These are phyloP conservation scores for Lottia scabra DNA, from an alignment of 2,888 invertebrate species.

Conservation along the genomic window DNA sequence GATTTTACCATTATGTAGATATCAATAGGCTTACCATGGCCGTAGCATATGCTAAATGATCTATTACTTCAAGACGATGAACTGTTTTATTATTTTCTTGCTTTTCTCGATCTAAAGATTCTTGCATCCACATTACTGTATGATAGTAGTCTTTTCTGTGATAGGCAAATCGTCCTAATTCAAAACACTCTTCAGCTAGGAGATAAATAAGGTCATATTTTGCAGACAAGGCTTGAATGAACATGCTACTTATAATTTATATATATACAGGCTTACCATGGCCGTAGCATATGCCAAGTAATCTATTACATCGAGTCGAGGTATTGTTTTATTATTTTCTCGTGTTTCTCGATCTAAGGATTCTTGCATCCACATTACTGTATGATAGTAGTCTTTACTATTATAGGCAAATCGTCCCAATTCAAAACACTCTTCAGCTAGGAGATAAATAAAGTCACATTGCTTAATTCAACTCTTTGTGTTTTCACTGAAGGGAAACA, in stretches of 20 bases:
- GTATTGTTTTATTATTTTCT: slow-evolving; percentile 45
- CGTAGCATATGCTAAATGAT: slow-evolving; percentile 51
- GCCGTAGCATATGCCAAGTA: slow-evolving; percentile 48
- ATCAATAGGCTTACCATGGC: slow-evolving; percentile 30
- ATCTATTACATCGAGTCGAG: slow-evolving; percentile 50
- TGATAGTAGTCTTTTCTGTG: slow-evolving; percentile 91
- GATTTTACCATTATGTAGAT: background rate
- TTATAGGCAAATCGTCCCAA: slow-evolving; percentile 92
- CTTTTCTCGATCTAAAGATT: slow-evolving; percentile 77
- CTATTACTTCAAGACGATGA: slow-evolving; percentile 44
- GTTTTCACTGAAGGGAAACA: background rate
- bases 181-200: slow-evolving; percentile 92
- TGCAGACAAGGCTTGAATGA: background rate
- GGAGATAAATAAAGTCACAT: slow-evolving; percentile 33
- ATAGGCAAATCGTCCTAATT: slow-evolving; percentile 92
- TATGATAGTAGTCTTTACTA: slow-evolving; percentile 90
- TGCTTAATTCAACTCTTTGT: background rate
- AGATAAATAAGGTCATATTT: slow-evolving; percentile 15
- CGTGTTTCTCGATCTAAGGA: slow-evolving; percentile 75
- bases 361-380: slow-evolving; percentile 94
- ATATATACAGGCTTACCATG: slow-evolving; percentile 27
- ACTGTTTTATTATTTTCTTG: slow-evolving; percentile 44
- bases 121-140: slow-evolving; percentile 94
- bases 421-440: slow-evolving; percentile 94
- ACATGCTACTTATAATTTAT: too few species aligned